Conservation (phyloP, 2,113 vertebrate species). For the Thermophis baileyi region DNA sequence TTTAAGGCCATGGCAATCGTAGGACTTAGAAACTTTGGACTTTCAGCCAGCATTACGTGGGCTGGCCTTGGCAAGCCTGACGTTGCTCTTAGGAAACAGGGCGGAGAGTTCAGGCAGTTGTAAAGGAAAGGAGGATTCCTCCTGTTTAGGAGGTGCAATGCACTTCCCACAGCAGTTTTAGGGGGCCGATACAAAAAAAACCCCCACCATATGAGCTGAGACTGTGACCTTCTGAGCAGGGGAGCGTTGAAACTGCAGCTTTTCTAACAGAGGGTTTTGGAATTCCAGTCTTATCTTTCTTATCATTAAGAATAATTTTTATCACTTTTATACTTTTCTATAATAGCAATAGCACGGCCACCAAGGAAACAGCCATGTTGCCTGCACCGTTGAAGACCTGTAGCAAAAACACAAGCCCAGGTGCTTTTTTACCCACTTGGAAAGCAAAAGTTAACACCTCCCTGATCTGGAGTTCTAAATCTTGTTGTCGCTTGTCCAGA, state of each 20-base stretch:
- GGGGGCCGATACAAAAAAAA: neutral
- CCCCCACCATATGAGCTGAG: neutral
- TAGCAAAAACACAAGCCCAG: neutral
- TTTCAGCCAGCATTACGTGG: neutral
- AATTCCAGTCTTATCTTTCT: neutral
- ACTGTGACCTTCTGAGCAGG: no score
- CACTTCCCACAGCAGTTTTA: neutral
- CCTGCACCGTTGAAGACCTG: conserved; percentile 89
- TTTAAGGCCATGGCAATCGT: neutral
- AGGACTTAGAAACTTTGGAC: neutral
- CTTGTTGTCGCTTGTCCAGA: no score
- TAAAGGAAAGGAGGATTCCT: neutral
- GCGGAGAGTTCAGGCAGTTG: neutral
- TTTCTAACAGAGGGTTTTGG: neutral
- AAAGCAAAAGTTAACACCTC: neutral
- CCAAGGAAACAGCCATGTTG: conserved; percentile 82
- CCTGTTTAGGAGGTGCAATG: neutral
- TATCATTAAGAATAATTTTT: neutral
- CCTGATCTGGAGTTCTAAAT: neutral
- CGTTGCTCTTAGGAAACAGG: neutral
- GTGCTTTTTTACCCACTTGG: neutral
- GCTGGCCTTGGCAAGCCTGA: neutral
- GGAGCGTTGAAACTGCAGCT: neutral
- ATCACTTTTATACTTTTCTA: neutral
- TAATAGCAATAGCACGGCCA: conserved; percentile 64